These are phyloP conservation scores for Myiotriccus ornatus DNA, from an alignment of 2,797 vertebrate species.

Conservation along the genomic window DNA sequence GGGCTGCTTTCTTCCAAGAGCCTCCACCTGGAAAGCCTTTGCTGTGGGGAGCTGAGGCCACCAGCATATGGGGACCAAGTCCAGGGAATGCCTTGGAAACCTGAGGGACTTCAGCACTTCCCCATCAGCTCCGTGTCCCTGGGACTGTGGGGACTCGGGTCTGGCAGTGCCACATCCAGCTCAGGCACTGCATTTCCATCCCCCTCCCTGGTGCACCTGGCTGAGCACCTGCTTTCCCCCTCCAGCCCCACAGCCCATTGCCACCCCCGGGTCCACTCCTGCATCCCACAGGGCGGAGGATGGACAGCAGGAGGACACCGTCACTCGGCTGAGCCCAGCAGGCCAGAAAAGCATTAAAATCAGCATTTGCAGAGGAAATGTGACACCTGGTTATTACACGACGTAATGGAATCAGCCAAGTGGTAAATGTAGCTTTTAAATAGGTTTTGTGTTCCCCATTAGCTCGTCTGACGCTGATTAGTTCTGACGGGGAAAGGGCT, in stretches of 20 bases:
- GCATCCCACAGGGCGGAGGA: accelerated
- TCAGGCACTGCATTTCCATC: accelerated
- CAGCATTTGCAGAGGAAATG: slow-evolving; percentile 86
- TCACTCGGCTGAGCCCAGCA: slow-evolving; percentile 75
- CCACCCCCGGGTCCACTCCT: accelerated
- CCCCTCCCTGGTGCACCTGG: accelerated
- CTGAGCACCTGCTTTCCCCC: neutral
- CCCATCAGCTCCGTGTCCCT: accelerated
- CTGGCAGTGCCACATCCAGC: accelerated
- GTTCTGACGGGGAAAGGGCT: slow-evolving; percentile 85
- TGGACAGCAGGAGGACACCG: accelerated
- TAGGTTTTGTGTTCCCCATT: slow-evolving; percentile 97
- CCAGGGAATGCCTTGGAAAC: neutral
- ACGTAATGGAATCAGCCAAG: slow-evolving; percentile 98
- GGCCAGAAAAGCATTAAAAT: slow-evolving; percentile 83
- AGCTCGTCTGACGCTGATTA: slow-evolving; percentile 91
- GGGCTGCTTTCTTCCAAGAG: neutral
- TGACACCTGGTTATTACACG: slow-evolving; percentile 98
- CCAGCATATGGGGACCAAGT: accelerated
- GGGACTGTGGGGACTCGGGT: accelerated
- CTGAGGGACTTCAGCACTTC: neutral
- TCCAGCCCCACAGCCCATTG: accelerated
- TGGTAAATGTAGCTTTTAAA: slow-evolving; percentile 99
- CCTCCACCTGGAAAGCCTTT: neutral
- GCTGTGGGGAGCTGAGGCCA: accelerated